phyloP scores from a whole-genome alignment of 2,797 vertebrate species.

The Pteronotus mesoamericanus region DNA sequence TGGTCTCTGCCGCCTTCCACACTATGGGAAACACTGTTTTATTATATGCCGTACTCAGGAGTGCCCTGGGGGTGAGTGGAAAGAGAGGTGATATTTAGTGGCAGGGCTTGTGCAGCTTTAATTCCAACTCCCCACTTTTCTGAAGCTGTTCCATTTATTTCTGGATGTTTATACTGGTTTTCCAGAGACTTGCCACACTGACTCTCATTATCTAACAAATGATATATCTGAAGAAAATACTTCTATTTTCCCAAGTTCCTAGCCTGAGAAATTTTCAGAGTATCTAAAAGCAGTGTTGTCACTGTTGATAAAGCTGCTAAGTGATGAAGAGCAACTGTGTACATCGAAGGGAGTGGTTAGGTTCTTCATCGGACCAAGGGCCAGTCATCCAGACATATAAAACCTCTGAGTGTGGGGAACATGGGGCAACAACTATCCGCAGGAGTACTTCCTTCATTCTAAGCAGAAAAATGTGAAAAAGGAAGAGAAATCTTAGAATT shows the following conservation, averaged over 20 bases:
- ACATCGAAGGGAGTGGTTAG: not conserved
- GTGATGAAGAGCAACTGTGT: not conserved
- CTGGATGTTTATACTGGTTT: constrained; percentile 26
- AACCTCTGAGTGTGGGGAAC: not conserved
- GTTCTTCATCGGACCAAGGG: not conserved
- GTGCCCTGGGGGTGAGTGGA: not conserved
- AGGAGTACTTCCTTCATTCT: not conserved
- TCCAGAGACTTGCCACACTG: not conserved
- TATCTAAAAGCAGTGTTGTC: not conserved
- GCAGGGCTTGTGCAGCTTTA: not conserved
- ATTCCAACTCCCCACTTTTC: not conserved
- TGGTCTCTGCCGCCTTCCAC: not conserved
- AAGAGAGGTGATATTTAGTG: not conserved
- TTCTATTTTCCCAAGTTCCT: not conserved
- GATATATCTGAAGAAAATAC: constrained; percentile 2
- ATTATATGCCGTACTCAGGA: not conserved
- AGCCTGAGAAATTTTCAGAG: not conserved
- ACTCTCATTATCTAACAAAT: constrained; percentile 17
- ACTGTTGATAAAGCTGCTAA: not conserved
- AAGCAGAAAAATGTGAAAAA: not conserved
- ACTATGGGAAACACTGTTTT: constrained; percentile 26
- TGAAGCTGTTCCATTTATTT: constrained; percentile 35
- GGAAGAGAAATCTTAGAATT: not conserved
- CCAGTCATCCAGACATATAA: not conserved
- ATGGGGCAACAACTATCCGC: too few species aligned